Conservation (phyloP, 2,113 vertebrate species). For the Amphiprion percula region DNA sequence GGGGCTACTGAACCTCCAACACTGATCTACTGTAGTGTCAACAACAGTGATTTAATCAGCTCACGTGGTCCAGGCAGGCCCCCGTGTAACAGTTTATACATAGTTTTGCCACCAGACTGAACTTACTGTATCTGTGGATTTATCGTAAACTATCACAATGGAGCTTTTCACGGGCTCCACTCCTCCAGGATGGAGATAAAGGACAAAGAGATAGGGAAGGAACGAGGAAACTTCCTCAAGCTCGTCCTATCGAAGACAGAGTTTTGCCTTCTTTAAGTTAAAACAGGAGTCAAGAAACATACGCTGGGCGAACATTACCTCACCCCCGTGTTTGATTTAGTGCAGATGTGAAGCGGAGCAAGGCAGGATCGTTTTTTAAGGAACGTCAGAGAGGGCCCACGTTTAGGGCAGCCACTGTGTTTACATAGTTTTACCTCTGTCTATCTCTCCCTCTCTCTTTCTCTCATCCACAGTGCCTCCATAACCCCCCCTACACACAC, state of each 20-base stretch:
- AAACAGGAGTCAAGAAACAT: constrained; percentile 90
- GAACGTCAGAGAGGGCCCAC: constrained; percentile 80
- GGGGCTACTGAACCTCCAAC: constrained; percentile 74
- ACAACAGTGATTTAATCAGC: constrained; percentile 81
- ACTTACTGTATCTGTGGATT: constrained; percentile 77
- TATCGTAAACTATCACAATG: constrained; percentile 84
- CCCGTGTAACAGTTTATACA: constrained; percentile 65
- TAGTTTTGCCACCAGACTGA: constrained; percentile 73
- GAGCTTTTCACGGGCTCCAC: constrained; percentile 81
- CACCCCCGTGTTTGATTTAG: constrained; percentile 89
- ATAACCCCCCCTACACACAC: constrained; percentile 27
- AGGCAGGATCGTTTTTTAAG: constrained; percentile 80
- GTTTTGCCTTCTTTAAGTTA: constrained; percentile 77
- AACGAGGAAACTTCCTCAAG: constrained; percentile 67
- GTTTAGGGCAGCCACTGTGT: constrained; percentile 87
- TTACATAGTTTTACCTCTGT: constrained; percentile 85
- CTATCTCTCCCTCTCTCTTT: constrained; percentile 62
- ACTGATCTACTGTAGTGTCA: constrained; percentile 82
- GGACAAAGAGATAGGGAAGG: constrained; percentile 78
- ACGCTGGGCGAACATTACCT: constrained; percentile 86
- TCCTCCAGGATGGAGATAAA: constrained; percentile 76
- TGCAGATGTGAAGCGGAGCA: constrained; percentile 89
- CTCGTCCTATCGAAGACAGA: constrained; percentile 61
- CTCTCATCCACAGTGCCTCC: constrained; percentile 61
- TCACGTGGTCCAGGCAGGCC: constrained; percentile 68